Evolutionary conservation across 2,888 invertebrate species (phyloP).

Genomic region (Caenorhabditis sp.): DNA sequence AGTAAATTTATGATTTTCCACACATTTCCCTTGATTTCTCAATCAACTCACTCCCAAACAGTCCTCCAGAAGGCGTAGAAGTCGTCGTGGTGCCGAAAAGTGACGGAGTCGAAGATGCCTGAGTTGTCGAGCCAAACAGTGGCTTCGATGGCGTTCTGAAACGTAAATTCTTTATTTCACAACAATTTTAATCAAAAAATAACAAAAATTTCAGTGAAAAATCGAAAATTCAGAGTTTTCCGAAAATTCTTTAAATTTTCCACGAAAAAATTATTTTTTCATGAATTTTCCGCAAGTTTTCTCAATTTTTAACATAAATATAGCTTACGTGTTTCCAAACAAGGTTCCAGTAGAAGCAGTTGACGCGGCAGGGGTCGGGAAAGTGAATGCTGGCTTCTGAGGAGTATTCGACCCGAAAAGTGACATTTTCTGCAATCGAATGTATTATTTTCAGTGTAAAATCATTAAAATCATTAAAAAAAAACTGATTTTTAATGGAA

Average conservation of each 20-base stretch:
- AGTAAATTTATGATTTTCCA: neutral
- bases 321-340: constrained; percentile 57
- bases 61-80: constrained; percentile 47
- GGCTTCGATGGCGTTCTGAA: constrained; percentile 60
- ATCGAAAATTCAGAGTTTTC: neutral
- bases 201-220: too few relatives aligned
- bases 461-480: neutral
- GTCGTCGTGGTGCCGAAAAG: constrained; percentile 56
- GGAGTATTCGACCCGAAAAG: constrained; percentile 53
- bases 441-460: neutral
- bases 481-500: neutral
- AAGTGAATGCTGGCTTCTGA: constrained; percentile 55
- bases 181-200: too few relatives aligned
- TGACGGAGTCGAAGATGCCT: constrained; percentile 50
- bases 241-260: too few relatives aligned
- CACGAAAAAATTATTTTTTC: too few relatives aligned
- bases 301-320: neutral
- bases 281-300: neutral
- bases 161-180: too few relatives aligned
- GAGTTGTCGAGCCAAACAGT: constrained; percentile 62
- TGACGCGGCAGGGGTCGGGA: constrained; percentile 49
- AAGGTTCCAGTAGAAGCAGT: constrained; percentile 37
- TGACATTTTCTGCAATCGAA: constrained; percentile 39
- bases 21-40: neutral
- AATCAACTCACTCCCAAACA: constrained; percentile 57